Evolutionary conservation across 2,888 invertebrate genomes (phyloP).

Genomic region (Digitonthophagus gazella): DNA sequence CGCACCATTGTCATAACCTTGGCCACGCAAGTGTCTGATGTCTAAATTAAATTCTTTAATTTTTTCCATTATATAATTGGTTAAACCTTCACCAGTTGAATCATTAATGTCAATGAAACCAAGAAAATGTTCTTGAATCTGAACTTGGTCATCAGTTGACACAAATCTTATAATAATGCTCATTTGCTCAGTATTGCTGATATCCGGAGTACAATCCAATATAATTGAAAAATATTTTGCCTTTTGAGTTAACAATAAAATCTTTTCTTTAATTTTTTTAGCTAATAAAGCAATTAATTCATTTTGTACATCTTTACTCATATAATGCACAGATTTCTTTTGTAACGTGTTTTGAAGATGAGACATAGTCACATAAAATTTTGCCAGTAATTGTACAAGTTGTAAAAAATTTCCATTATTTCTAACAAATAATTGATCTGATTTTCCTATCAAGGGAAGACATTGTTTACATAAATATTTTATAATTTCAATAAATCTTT

Average conservation of each 20-base stretch:
- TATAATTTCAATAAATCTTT: background rate
- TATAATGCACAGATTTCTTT: background rate
- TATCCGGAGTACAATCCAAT: no score
- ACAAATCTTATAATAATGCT: constrained; percentile 2
- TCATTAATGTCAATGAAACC: constrained; percentile 16
- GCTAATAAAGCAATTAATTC: background rate
- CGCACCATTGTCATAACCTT: constrained; percentile 17
- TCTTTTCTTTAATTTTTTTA: background rate
- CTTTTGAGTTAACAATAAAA: background rate
- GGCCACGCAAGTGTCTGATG: no score
- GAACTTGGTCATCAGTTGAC: background rate
- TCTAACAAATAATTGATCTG: background rate
- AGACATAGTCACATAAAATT: background rate
- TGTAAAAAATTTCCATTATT: background rate
- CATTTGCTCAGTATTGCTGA: background rate
- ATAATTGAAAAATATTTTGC: no score
- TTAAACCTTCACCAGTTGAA: constrained; percentile 17
- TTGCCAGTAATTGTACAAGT: background rate
- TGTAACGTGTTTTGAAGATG: no score
- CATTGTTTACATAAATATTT: background rate
- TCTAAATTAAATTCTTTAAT: no score
- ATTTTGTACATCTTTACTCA: background rate
- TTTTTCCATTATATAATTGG: no score
- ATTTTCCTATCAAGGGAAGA: background rate
- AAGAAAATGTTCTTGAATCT: constrained; percentile 15